Conservation (phyloP, 2,888 invertebrate genomes). For the Dromius quadrimaculatus region DNA sequence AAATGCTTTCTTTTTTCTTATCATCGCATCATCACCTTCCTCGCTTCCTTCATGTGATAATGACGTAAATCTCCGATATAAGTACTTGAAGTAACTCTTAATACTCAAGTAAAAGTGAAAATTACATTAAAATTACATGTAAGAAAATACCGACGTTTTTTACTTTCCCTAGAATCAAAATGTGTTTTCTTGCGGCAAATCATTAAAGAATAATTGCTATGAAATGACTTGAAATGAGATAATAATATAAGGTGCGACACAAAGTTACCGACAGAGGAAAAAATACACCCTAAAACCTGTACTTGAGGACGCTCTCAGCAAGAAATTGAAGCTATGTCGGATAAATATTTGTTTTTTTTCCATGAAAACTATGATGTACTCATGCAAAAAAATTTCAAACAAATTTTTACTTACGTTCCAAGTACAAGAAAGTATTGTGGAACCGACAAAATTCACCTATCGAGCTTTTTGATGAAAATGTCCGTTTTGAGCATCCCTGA, state of each 20-base stretch:
- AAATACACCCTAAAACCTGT: constrained; percentile 17
- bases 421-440: no score
- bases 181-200: constrained; percentile 19
- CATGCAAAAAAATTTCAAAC: no score
- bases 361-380: no score
- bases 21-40: neutral
- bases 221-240: constrained; percentile 21
- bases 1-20: neutral
- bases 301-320: no score
- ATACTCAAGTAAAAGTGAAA: constrained; percentile 11
- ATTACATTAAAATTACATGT: constrained; percentile 26
- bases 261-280: constrained; percentile 1
- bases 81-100: neutral
- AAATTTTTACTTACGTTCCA: no score
- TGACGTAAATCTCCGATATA: neutral
- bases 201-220: constrained; percentile 29
- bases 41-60: constrained; percentile 3
- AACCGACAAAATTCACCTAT: no score
- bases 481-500: no score
- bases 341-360: no score
- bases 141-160: neutral
- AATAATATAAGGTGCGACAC: constrained; percentile 22
- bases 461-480: no score
- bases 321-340: no score
- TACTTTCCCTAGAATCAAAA: constrained; percentile 1